Conservation (phyloP, 2,888 invertebrate genomes). For the Thymelicus sylvestris region DNA sequence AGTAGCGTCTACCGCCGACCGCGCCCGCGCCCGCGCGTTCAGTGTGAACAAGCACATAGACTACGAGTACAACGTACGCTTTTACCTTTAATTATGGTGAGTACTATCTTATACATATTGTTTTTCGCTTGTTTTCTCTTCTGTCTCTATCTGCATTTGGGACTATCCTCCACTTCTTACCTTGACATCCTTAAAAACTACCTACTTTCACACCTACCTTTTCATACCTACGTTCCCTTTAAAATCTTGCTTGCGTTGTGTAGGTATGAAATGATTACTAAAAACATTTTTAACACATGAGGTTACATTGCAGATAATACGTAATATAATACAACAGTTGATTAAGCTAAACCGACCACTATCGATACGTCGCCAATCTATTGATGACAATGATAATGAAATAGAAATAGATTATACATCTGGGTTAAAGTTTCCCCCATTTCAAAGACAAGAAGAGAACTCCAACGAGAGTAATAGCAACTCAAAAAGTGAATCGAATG, state of each 20-base stretch:
- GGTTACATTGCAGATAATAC: constrained; percentile 42
- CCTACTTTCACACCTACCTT: no score
- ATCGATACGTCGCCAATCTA: constrained; percentile 53
- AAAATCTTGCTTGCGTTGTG: no score
- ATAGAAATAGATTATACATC: constrained; percentile 57
- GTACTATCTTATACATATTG: neutral
- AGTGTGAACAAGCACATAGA: no score
- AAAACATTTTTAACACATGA: neutral
- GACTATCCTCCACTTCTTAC: no score
- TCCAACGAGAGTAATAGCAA: constrained; percentile 46
- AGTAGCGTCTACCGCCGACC: no score
- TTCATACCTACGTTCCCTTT: no score
- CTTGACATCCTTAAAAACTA: no score
- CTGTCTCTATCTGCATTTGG: no score
- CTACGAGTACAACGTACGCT: neutral
- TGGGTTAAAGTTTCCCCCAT: constrained; percentile 55
- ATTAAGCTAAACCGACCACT: constrained; percentile 40
- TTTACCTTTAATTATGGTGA: neutral
- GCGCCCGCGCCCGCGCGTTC: no score
- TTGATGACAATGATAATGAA: constrained; percentile 52
- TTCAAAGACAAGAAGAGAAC: constrained; percentile 59
- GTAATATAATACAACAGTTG: constrained; percentile 42
- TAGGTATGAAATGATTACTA: neutral
- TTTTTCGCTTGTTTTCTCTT: neutral
- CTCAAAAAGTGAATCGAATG: constrained; percentile 44